A percentile compares a stretch with the other conserved stretches of the same genome.
phyloP scores from a whole-genome alignment of 2,797 vertebrate genomes.

The Oophaga sylvatica region DNA sequence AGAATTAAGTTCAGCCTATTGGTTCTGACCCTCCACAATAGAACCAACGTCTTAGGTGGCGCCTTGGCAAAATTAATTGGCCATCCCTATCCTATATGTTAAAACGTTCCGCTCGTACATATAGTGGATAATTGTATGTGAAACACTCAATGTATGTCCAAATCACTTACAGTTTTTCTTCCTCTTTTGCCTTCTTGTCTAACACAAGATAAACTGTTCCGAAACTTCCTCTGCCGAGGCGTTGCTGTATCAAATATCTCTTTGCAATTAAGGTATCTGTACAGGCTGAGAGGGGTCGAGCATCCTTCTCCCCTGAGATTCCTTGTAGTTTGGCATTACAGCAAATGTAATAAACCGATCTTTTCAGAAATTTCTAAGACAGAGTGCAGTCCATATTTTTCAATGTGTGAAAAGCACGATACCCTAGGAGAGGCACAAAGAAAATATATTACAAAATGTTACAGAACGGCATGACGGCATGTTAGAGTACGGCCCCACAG shows the following conservation, averaged over 20 bases:
- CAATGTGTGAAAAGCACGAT: neutral
- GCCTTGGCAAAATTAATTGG: too few species aligned
- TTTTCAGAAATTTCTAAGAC: too few species aligned
- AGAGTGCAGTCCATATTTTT: conserved; percentile 53
- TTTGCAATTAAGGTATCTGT: conserved; percentile 71
- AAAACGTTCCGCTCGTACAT: neutral
- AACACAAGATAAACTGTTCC: conserved; percentile 79
- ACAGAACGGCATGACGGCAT: neutral
- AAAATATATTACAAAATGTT: conserved; percentile 52
- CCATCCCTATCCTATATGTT: too few species aligned
- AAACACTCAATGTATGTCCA: neutral
- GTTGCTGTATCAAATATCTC: conserved; percentile 75
- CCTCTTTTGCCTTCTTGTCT: conserved; percentile 77
- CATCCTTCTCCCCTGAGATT: conserved; percentile 65
- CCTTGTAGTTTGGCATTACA: conserved; percentile 76
- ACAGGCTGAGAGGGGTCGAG: conserved; percentile 59
- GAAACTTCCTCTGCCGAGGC: conserved; percentile 81
- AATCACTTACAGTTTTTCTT: conserved; percentile 79
- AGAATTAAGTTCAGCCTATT: too few species aligned
- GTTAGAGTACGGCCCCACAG: neutral
- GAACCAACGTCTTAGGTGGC: too few species aligned
- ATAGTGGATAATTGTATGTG: neutral
- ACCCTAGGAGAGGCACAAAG: neutral
- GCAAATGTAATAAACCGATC: conserved; percentile 15
- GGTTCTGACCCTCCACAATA: too few species aligned